Percentiles rank a stretch among this genome's conserved stretches.
phyloP scores from a whole-genome alignment of 2,113 vertebrate species.

The Tenebrosternarchus preto region DNA sequence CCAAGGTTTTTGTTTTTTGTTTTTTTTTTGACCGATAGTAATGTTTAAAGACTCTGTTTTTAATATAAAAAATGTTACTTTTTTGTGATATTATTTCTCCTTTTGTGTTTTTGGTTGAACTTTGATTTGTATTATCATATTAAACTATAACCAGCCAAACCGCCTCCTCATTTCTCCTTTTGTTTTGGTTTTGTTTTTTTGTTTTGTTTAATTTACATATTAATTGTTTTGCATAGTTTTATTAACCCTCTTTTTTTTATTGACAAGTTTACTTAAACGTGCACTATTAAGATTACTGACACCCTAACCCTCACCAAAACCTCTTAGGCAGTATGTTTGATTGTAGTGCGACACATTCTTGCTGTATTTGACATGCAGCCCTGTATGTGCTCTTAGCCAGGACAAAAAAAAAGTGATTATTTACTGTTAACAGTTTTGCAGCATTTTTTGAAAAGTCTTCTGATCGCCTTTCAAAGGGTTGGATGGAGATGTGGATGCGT shows the following conservation, averaged over 20 bases:
- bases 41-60: slow-evolving; percentile 90
- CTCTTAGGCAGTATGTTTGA: not conserved
- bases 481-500: not conserved
- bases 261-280: slow-evolving; percentile 22
- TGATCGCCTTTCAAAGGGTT: too few relatives aligned
- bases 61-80: slow-evolving; percentile 84
- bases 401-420: not conserved
- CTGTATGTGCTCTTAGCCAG: slow-evolving; percentile 18
- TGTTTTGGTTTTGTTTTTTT: too few relatives aligned
- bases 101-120: slow-evolving; percentile 78
- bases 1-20: slow-evolving; percentile 52
- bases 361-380: not conserved
- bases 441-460: not conserved
- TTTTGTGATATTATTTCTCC: slow-evolving; percentile 78
- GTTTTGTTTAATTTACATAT: slow-evolving; percentile 58
- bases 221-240: not conserved
- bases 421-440: not conserved
- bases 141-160: slow-evolving; percentile 94
- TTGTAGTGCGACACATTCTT: not conserved
- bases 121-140: slow-evolving; percentile 92
- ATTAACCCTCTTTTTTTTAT: not conserved
- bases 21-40: slow-evolving; percentile 70
- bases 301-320: not conserved
- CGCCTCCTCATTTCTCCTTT: slow-evolving; percentile 75
- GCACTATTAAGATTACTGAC: slow-evolving; percentile 23